Evolutionary conservation across 2,797 vertebrate genomes (phyloP), one percentile per base, ranked within the genome.

Genomic region (Microctenopoma steveboyesi): DNA sequence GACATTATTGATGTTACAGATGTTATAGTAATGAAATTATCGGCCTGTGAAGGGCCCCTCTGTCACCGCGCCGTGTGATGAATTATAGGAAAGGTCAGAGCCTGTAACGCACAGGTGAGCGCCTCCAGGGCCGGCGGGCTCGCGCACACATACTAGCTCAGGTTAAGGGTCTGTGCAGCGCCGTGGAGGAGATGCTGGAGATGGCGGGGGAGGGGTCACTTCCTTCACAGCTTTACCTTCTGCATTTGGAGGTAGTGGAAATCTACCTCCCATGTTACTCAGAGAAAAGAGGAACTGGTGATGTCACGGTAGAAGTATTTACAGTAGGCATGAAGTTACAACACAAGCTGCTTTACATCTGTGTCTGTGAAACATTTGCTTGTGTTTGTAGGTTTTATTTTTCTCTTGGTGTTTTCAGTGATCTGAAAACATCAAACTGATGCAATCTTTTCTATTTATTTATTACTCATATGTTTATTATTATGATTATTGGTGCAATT

Each of bases 21-120:
- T 94, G 93, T 93, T 93, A 88, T 83, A 88, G 92, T 94, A 92
- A 94, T 94, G 92, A 94, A 92, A 94, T 93, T 94, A 94, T 91
- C 86, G 89, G 91, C 88, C 80, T 92, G 93, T 93, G 93, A 94
- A 94, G 91, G 91, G 89, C 91, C 90, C 88, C 89, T 77, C 90
- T 90, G 91, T 91, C 91, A 88, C 57, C 72, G 70, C 76, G 72
- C 77, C 47, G 68, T 16, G 63, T 88, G 90, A 90, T 92, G 89
- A 93, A 93, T 92, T 92, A 93, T 78, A 42, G 91, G 30, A 92
- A 94, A 94, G 93, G 93, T 94, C 93, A 93, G 84, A 90, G 90
- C 80, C 91, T 66, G 86, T 82, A 82, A 89, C 79, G 90, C 91
- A 88, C 88, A 92, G 84, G 87, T 89, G 87, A 88, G 64, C 65